Evolutionary conservation across 2,113 vertebrate genomes (phyloP), one percentile per base, ranked within the genome.

Genomic region (Neodontobutis hainanensis): DNA sequence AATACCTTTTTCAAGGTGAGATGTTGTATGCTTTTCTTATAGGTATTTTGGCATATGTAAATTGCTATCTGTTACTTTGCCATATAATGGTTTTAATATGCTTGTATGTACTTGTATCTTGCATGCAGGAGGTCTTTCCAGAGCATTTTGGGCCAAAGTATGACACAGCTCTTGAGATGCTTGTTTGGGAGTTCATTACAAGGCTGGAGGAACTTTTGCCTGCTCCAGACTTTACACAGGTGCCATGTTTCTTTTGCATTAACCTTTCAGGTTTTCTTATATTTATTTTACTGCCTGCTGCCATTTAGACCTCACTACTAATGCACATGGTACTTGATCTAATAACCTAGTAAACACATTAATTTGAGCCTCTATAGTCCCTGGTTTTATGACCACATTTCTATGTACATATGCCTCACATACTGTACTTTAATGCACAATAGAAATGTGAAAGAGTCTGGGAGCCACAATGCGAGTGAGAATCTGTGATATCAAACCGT

Each of bases 101-200:
- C 32, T 9, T n/a, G 5, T 34, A 5, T 38, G 11, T 60, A 0
- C 36, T 14, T 48, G 14, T 55, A n/a, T 58, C 4, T 50, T 4
- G 2, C 36, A 47, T 57, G 10, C 50, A 95, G 94, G 92, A 92
- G 65, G 77, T 91, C 36, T 93, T 93, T 61, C 89, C 92, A 2
- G 73, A 84, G 0, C 90, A 95, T 19, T 96, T 95, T 65, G 95
- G 95, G 2, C 83, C 92, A 14, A 68, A 81, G 15, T 96, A 94
- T 8, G 67, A 94, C 1, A 74, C 63, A 0, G 92, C 91, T 0
- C 85, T 95, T 6, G 93, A 95, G 85, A 92, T 93, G 70, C 86
- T 95, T 32, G 88, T 95, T 69, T 94, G 92, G 82, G 93, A 95
- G 73, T 94, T 94, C n/a, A 75, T 95, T 62, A 91, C 85, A 15